Percentiles rank a stretch among this genome's conserved stretches.
phyloP scores from a whole-genome alignment of 2,888 invertebrate genomes.

The Pimpla rufipes region DNA sequence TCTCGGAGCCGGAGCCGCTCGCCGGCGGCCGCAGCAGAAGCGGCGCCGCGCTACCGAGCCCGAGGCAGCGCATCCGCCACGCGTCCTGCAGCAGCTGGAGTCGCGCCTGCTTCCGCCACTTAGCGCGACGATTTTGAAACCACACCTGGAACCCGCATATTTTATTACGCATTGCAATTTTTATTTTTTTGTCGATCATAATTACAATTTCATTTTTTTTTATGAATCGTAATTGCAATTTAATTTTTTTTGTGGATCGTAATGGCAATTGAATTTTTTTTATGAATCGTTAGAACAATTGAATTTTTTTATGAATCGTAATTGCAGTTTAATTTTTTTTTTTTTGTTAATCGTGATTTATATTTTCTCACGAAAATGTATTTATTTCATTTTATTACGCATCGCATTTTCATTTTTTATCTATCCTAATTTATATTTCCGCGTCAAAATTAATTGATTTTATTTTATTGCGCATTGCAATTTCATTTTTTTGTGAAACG shows the following conservation, averaged over 20 bases:
- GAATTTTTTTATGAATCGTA: too few species aligned
- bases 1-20: constrained; percentile 75
- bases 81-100: constrained; percentile 95
- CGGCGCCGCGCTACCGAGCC: constrained; percentile 85
- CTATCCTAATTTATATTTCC: too few species aligned
- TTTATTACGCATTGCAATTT: neutral
- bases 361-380: too few species aligned
- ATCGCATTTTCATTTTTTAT: too few species aligned
- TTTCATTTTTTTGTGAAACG: too few species aligned
- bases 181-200: neutral
- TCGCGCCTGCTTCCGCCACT: constrained; percentile 96
- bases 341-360: neutral
- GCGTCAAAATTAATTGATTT: neutral
- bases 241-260: neutral
- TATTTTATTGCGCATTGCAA: too few species aligned
- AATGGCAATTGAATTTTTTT: neutral
- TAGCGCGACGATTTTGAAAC: constrained; percentile 96
- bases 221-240: neutral
- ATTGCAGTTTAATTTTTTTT: too few species aligned
- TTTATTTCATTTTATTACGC: too few species aligned
- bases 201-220: neutral
- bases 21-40: constrained; percentile 82
- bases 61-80: constrained; percentile 95
- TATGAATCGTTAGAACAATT: too few species aligned
- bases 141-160: constrained; percentile 88